phyloP scores from a whole-genome alignment of 2,797 vertebrate species.

The Notolabrus celidotus region DNA sequence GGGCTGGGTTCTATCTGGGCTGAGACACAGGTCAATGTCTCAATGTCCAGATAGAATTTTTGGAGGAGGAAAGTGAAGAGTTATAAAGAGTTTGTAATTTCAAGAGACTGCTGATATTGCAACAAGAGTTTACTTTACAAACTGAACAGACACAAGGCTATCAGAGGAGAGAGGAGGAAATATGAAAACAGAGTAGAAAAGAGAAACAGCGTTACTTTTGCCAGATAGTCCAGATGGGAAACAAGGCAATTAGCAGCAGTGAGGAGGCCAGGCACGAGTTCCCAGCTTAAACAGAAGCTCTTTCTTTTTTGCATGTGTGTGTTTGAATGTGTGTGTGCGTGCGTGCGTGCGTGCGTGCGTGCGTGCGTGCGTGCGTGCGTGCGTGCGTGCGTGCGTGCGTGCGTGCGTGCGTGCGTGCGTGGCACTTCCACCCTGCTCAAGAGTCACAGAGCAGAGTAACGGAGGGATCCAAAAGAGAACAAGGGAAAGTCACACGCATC shows the following conservation, averaged over 20 bases:
- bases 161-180: slow-evolving; percentile 10
- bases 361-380: slow-evolving; percentile 3
- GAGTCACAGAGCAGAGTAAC: slow-evolving; percentile 48
- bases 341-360: slow-evolving; percentile 10
- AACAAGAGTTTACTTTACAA: background rate
- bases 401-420: slow-evolving; percentile 3
- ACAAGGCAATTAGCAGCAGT: slow-evolving; percentile 63
- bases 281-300: slow-evolving; percentile 55
- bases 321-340: slow-evolving; percentile 3
- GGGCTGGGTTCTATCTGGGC: background rate
- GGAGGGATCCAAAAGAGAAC: slow-evolving; percentile 65
- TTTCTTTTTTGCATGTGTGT: slow-evolving; percentile 24
- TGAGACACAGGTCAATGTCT: background rate
- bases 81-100: background rate
- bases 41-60: background rate
- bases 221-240: slow-evolving; percentile 70
- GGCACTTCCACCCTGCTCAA: slow-evolving; percentile 33
- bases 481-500: slow-evolving; percentile 75
- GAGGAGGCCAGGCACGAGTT: slow-evolving; percentile 52
- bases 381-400: slow-evolving; percentile 14
- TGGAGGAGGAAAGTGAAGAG: background rate
- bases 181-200: slow-evolving; percentile 30
- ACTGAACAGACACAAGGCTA: slow-evolving; percentile 2
- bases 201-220: slow-evolving; percentile 33
- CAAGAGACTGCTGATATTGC: background rate